Evolutionary conservation across 1,140 invertebrate genomes (phyloP), one percentile per base, ranked within the genome.

Genomic region (Himalopsyche phryganea): DNA sequence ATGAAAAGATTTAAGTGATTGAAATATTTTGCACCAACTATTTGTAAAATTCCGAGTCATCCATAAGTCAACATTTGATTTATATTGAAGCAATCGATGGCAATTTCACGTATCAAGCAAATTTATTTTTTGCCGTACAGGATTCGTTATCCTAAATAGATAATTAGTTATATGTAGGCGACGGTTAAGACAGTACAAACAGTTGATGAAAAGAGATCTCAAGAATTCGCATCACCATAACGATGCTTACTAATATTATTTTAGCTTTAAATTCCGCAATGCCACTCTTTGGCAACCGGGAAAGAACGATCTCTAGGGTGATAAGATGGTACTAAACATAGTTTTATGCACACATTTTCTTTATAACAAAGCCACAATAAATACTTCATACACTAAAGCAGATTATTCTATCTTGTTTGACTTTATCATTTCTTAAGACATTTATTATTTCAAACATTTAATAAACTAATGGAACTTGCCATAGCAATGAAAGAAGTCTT

Each of bases 361-460:
- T 32, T 38, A 52, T 38, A 28, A 58, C 35, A 51, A 51, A 58
- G 48, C 56, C 23, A 19, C 48, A 58, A 58, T 58, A 58, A 58
- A 58, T 58, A 58, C 51, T 36, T 50, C 13, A 45, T 28, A 28
- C 51, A 45, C 56, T 51, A 46, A 46, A 51, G 56, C 56, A 51
- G 40, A 46, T 51, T 58, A 51, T n/a, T 45, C 56, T 58, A 58
- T 58, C 40, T 45, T 48, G 46, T 40, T 15, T n/a, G 38, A 40
- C 13, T 45, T 45, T 45, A 28, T 28, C 23, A 28, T 28, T 28
- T 28, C 23, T 28, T 28, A 28, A 28, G 23, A 28, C 38, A 40
- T 40, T 40, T 40, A 40, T 40, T 40, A 40, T 15, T 40, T 40
- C 15, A 40, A 40, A n/a, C 11, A 13, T 40, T 40, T 13, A 40